A percentile compares a stretch with the other conserved stretches of the same genome.
Evolutionary conservation across 2,888 invertebrate genomes (phyloP).

Genomic region (Bugula neritina): DNA sequence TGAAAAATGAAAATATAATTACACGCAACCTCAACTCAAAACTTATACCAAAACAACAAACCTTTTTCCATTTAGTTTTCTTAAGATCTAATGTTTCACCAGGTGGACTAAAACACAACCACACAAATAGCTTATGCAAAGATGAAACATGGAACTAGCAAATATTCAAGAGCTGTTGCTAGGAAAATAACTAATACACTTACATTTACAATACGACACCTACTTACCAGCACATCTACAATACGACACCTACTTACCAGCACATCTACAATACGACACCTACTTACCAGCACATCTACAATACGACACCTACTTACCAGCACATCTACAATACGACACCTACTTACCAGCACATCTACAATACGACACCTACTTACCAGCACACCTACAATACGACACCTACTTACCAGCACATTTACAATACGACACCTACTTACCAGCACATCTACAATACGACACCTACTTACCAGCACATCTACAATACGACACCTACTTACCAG

Average conservation of each 20-base stretch:
- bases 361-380: conserved; percentile 35
- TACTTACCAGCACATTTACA: neutral
- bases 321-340: conserved; percentile 42
- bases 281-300: neutral
- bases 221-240: neutral
- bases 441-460: conserved; percentile 42
- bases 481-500: conserved; percentile 35
- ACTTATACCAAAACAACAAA: no score
- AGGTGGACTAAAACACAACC: conserved; percentile 59
- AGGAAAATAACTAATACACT: neutral
- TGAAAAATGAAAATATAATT: no score
- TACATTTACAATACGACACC: neutral
- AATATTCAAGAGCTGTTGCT: no score
- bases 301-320: conserved; percentile 35
- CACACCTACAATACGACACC: conserved; percentile 42
- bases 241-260: conserved; percentile 35
- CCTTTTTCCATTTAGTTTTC: conserved; percentile 79
- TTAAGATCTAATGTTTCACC: conserved; percentile 72
- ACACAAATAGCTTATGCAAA: neutral
- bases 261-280: conserved; percentile 42
- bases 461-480: neutral
- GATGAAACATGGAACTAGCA: no score
- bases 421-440: conserved; percentile 35
- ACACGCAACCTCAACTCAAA: no score
- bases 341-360: neutral